A percentile compares a stretch with the other conserved stretches of the same genome.
Conservation (phyloP, 2,113 vertebrate species). For the Pimephales promelas region DNA sequence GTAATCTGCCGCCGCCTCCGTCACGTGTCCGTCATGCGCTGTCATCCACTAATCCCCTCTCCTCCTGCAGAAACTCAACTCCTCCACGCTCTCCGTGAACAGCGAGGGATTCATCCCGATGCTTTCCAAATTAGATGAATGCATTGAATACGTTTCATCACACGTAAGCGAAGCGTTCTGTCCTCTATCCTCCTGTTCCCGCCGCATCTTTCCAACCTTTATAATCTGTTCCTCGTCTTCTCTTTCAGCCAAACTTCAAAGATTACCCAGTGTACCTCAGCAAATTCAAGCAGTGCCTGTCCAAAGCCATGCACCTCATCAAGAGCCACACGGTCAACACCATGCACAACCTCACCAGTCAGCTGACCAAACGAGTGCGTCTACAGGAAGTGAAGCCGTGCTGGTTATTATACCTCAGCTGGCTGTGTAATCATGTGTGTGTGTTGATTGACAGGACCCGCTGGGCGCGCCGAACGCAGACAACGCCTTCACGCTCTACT, state of each 20-base stretch:
- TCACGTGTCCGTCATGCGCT: background rate
- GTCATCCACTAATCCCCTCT: background rate
- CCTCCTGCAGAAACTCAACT: constrained; percentile 90
- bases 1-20: constrained; percentile 66
- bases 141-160: constrained; percentile 93
- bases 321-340: constrained; percentile 92
- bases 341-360: constrained; percentile 90
- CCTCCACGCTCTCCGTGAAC: constrained; percentile 91
- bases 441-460: constrained; percentile 80
- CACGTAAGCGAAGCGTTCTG: constrained; percentile 81
- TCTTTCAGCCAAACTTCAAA: constrained; percentile 92
- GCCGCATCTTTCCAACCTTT: too few relatives aligned
- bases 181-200: background rate
- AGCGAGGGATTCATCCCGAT: constrained; percentile 97
- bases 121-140: constrained; percentile 95
- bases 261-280: constrained; percentile 91
- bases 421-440: background rate
- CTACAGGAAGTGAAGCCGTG: background rate
- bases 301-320: constrained; percentile 96
- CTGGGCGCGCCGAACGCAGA: constrained; percentile 85
- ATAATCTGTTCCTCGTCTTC: background rate
- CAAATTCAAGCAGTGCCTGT: constrained; percentile 96
- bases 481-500: constrained; percentile 96
- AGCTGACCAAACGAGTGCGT: constrained; percentile 90
- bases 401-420: background rate